Evolutionary conservation across 2,797 vertebrate species (phyloP).

Genomic region (Lacerta agilis): DNA sequence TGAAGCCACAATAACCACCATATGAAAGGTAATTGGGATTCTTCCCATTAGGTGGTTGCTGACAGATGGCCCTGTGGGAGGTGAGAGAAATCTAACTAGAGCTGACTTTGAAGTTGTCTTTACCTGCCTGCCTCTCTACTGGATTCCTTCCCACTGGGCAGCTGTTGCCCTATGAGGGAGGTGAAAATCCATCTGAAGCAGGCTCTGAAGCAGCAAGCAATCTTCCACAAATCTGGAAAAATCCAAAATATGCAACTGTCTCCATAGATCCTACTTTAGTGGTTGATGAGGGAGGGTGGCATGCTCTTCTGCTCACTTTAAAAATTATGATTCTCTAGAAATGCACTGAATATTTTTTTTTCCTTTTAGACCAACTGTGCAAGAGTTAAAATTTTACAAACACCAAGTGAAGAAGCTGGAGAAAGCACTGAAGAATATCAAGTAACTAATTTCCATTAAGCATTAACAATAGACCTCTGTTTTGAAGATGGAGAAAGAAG

Average conservation of each 20-base stretch:
- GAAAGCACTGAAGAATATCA: slow-evolving; percentile 75
- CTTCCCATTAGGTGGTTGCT: neutral
- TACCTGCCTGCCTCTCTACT: no score
- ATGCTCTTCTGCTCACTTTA: neutral
- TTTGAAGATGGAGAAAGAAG: neutral
- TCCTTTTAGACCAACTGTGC: slow-evolving; percentile 78
- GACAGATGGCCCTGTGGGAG: neutral
- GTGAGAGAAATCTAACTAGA: neutral
- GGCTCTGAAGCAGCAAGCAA: neutral
- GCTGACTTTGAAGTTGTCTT: neutral
- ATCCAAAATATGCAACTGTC: neutral
- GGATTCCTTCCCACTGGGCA: no score
- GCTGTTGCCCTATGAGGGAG: no score
- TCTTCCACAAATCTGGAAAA: neutral
- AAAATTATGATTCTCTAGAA: slow-evolving; percentile 18
- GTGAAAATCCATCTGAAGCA: neutral
- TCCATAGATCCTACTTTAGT: rapidly evolving
- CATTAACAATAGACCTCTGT: neutral
- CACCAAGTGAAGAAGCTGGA: slow-evolving; percentile 84
- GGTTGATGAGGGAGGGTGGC: neutral
- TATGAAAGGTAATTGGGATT: neutral
- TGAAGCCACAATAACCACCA: neutral
- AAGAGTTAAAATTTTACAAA: slow-evolving; percentile 86
- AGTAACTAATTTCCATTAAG: slow-evolving; percentile 70
- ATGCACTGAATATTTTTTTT: slow-evolving; percentile 4